Evolutionary conservation across 2,888 invertebrate genomes (phyloP).

Genomic region (Argyresthia goedartella): DNA sequence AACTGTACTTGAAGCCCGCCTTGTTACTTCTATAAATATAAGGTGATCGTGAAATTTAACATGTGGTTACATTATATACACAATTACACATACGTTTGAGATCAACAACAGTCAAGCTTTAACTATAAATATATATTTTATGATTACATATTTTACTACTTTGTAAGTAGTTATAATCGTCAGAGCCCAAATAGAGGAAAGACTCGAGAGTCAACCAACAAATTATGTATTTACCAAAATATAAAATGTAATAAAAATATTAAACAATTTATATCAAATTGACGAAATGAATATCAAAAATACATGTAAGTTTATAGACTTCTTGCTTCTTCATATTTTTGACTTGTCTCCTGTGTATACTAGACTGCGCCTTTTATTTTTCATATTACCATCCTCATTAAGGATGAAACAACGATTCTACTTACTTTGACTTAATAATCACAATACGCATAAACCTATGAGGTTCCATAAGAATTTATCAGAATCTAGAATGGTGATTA

Average conservation of each 20-base stretch:
- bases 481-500: no score
- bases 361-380: no score
- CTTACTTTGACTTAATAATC: no score
- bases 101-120: conserved; percentile 67
- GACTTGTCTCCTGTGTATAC: no score
- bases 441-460: no score
- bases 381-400: no score
- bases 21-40: conserved; percentile 39
- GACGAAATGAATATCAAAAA: no score
- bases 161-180: conserved; percentile 1
- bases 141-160: conserved; percentile 24
- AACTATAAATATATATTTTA: conserved; percentile 47
- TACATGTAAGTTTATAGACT: no score
- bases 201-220: neutral
- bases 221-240: neutral
- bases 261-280: neutral
- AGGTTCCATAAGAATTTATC: no score
- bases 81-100: conserved; percentile 58
- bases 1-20: conserved; percentile 50
- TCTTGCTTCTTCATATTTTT: no score
- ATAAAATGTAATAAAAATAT: no score
- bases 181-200: neutral
- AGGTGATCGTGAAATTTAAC: conserved; percentile 61
- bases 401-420: no score
- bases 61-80: conserved; percentile 68